Evolutionary conservation across 2,113 vertebrate species (phyloP).

Genomic region (Podarcis muralis): DNA sequence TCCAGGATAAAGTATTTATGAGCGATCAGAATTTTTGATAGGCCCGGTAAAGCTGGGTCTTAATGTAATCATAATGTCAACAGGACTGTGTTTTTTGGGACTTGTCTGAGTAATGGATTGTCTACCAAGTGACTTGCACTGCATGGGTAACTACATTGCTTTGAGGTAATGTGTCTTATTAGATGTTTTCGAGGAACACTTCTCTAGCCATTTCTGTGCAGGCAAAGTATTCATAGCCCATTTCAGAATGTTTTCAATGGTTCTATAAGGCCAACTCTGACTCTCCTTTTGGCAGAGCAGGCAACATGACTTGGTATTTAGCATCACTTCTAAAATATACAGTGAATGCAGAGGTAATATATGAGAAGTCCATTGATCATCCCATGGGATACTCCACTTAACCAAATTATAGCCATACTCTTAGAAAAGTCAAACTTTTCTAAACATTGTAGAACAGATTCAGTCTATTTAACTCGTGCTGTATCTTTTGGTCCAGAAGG

Average conservation of each 20-base stretch:
- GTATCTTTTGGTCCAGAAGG: slow-evolving; percentile 42
- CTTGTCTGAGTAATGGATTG: neutral
- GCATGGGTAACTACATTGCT: neutral
- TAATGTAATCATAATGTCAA: neutral
- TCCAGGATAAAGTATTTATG: neutral
- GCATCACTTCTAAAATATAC: neutral
- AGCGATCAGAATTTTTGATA: slow-evolving; percentile 22
- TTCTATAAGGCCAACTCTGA: neutral
- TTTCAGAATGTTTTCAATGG: neutral
- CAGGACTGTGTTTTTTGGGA: neutral
- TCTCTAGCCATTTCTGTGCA: neutral
- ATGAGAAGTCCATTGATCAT: neutral
- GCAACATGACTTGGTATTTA: neutral
- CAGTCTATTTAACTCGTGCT: slow-evolving; percentile 22
- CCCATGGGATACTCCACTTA: neutral
- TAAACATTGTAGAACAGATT: slow-evolving; percentile 7
- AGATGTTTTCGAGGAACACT: neutral
- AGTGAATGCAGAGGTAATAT: neutral
- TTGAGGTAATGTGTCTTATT: neutral
- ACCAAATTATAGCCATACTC: neutral
- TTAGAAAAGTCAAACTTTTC: neutral
- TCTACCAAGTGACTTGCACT: neutral
- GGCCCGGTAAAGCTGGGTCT: slow-evolving; percentile 7
- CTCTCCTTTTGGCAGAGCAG: neutral
- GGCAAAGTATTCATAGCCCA: neutral